Evolutionary conservation across 2,797 vertebrate species (phyloP), one percentile per base, ranked within the genome.

Genomic region (Fratercula arctica): DNA sequence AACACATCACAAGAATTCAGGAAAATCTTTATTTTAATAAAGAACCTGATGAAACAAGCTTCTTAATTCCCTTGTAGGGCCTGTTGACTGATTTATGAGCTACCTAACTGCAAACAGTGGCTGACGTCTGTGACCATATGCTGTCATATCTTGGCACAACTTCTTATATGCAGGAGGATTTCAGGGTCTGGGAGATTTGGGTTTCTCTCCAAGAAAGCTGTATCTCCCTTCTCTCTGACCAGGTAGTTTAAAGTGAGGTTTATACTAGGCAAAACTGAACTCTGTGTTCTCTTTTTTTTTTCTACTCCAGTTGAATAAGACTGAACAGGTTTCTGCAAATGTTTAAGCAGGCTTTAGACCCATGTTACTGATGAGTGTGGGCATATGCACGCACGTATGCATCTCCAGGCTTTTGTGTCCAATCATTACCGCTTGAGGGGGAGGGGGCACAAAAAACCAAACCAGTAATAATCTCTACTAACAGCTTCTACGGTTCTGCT

Each of bases 341-440:
- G 45, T n/a, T 85, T 48, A 31, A 79, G n/a, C 11, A 75, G 41
- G n/a, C 9, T 82, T 92, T 67, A 75, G 45, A n/a, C 13, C 10
- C 6, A 3, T 14, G 17, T 75, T 56, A 31, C 24, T 60, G 31
- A n/a, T 25, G 14, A 46, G 8, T 25, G 35, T 53, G n/a, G 13
- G 14, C 45, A 46, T 31, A 11, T 7, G 26, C 3, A 4, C 7
- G 21, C 17, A 19, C 16, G 39, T 1, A 1, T 15, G 13, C 11
- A 15, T 11, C 33, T 91, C 29, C 74, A 33, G 24, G 13, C n/a
- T 56, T 64, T 11, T 11, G 31, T 56, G 37, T 60, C 15, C 37
- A 53, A 2, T 56, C 18, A 11, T 33, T 51, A 46, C 31, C 45
- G 16, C 37, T 43, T 43, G 20, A 11, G 2, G 10, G 9, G 25